Conservation (phyloP, 2,888 invertebrate species). For the Galerucella nymphaeae region DNA sequence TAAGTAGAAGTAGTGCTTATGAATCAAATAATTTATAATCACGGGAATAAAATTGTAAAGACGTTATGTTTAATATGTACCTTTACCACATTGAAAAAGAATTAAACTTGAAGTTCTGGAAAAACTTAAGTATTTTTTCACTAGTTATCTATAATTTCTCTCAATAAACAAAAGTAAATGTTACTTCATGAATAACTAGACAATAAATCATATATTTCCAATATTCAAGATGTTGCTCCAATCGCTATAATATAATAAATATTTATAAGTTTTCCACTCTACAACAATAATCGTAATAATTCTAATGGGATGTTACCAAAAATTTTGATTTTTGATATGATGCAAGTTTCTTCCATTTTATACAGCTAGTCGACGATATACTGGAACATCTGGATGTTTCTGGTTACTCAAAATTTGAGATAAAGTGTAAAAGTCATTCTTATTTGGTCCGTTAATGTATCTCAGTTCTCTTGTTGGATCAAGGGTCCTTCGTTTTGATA, state of each 20-base stretch:
- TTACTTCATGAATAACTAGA: too few relatives aligned
- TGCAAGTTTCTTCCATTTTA: slow-evolving; percentile 59
- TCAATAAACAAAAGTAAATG: too few relatives aligned
- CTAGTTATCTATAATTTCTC: too few relatives aligned
- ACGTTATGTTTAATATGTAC: too few relatives aligned
- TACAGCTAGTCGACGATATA: slow-evolving; percentile 72
- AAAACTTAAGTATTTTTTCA: too few relatives aligned
- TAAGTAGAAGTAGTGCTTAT: too few relatives aligned
- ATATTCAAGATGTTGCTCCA: slow-evolving; percentile 1
- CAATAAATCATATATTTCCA: not conserved
- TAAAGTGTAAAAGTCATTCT: slow-evolving; percentile 71
- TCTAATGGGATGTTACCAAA: slow-evolving; percentile 26
- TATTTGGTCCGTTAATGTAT: slow-evolving; percentile 62
- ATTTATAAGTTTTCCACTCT: not conserved
- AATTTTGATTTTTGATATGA: slow-evolving; percentile 41
- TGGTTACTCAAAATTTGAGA: slow-evolving; percentile 69
- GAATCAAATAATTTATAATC: too few relatives aligned
- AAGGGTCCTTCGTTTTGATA: slow-evolving; percentile 66
- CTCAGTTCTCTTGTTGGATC: slow-evolving; percentile 63
- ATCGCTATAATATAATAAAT: slow-evolving; percentile 21
- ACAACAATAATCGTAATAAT: slow-evolving; percentile 27
- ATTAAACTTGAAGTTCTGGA: too few relatives aligned
- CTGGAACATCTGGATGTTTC: slow-evolving; percentile 69
- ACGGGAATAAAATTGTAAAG: too few relatives aligned
- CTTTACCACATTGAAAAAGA: too few relatives aligned